phyloP scores from a whole-genome alignment of 2,113 vertebrate species.

The Heliornis fulica region DNA sequence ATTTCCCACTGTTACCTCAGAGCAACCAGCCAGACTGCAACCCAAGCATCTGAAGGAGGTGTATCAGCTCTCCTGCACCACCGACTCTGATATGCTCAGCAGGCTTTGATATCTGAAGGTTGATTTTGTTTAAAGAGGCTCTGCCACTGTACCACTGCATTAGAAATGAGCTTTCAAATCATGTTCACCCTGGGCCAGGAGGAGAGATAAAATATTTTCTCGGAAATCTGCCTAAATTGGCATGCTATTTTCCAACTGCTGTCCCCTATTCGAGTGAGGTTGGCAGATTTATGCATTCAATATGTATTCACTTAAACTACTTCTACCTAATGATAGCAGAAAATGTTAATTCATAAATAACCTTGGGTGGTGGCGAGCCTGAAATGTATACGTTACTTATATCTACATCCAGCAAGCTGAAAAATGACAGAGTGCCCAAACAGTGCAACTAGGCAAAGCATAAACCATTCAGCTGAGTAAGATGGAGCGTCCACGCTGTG shows the following conservation, averaged over 20 bases:
- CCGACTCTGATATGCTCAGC: background rate
- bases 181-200: background rate
- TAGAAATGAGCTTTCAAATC: background rate
- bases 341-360: slow-evolving; percentile 57
- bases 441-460: background rate
- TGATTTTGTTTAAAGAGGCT: background rate
- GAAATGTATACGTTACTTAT: background rate
- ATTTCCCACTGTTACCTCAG: background rate
- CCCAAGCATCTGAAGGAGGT: background rate
- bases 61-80: background rate
- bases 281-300: slow-evolving; percentile 11
- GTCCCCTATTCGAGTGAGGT: background rate
- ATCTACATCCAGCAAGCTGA: background rate
- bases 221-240: background rate
- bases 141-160: background rate
- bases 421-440: slow-evolving; percentile 7
- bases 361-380: background rate
- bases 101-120: background rate
- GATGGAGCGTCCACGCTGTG: background rate
- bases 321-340: slow-evolving; percentile 22
- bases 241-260: background rate
- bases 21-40: background rate
- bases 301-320: background rate
- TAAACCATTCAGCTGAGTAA: background rate
- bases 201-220: background rate